Evolutionary conservation across 2,113 vertebrate species (phyloP).

Genomic region (Trematocara unimaculatum): DNA sequence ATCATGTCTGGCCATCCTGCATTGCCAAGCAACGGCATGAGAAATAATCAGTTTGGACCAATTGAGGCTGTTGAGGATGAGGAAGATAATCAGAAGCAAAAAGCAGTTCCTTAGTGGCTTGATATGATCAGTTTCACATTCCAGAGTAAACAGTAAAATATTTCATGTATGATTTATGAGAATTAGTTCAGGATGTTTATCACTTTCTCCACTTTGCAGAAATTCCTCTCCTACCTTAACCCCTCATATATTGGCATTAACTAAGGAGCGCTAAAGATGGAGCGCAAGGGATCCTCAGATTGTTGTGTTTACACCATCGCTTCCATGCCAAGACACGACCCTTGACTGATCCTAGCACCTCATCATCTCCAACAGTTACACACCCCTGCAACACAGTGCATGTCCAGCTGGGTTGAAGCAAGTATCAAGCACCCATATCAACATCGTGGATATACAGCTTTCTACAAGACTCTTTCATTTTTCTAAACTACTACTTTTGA

Average conservation of each 20-base stretch:
- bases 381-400: slow-evolving; percentile 34
- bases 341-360: slow-evolving; percentile 24
- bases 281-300: slow-evolving; percentile 38
- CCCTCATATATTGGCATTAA: slow-evolving; percentile 53
- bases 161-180: not conserved
- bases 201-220: slow-evolving; percentile 49
- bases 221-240: slow-evolving; percentile 44
- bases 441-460: slow-evolving; percentile 12
- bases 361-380: slow-evolving; percentile 11
- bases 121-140: not conserved
- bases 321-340: slow-evolving; percentile 36
- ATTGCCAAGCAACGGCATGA: slow-evolving; percentile 39
- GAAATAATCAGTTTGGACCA: not conserved
- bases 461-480: slow-evolving; percentile 6
- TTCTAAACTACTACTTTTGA: slow-evolving; percentile 20
- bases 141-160: not conserved
- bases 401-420: slow-evolving; percentile 22
- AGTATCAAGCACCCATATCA: not conserved
- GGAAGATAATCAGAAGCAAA: not conserved
- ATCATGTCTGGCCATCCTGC: slow-evolving; percentile 1
- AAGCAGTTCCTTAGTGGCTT: not conserved
- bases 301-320: slow-evolving; percentile 28
- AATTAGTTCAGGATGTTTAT: not conserved
- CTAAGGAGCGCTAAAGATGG: slow-evolving; percentile 44
- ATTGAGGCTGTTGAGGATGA: not conserved